Conservation (phyloP, 2,888 invertebrate genomes). For the Patella pellucida region DNA sequence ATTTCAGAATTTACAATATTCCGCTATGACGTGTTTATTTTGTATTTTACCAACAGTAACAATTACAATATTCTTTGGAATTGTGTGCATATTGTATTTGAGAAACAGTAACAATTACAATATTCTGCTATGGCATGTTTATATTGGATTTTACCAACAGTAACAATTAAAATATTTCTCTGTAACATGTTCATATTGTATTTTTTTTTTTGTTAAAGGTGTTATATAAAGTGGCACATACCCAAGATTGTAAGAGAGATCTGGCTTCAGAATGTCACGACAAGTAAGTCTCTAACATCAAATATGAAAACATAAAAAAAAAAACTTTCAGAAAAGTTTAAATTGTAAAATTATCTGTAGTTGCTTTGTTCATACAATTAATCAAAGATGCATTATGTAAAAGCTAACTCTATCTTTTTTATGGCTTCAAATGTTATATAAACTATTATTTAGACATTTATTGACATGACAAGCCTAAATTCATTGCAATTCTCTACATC, state of each 20-base stretch:
- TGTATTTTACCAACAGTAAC: slow-evolving; percentile 70
- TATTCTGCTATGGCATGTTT: neutral
- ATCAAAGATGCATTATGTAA: no score
- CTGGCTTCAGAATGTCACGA: slow-evolving; percentile 68
- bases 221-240: slow-evolving; percentile 73
- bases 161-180: neutral
- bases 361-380: no score
- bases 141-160: slow-evolving; percentile 71
- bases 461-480: no score
- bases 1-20: neutral
- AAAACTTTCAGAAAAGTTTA: no score
- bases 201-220: slow-evolving; percentile 54
- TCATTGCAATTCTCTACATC: no score
- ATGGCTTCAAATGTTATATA: no score
- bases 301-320: neutral
- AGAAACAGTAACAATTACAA: slow-evolving; percentile 53
- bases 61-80: neutral
- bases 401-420: no score
- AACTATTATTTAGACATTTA: no score
- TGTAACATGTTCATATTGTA: no score
- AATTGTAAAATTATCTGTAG: no score
- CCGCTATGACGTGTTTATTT: slow-evolving; percentile 32
- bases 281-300: slow-evolving; percentile 52
- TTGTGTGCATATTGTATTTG: slow-evolving; percentile 66
- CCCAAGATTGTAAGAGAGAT: slow-evolving; percentile 71